Evolutionary conservation across 1,140 invertebrate genomes (phyloP).

Genomic region (Antheraea pernyi): DNA sequence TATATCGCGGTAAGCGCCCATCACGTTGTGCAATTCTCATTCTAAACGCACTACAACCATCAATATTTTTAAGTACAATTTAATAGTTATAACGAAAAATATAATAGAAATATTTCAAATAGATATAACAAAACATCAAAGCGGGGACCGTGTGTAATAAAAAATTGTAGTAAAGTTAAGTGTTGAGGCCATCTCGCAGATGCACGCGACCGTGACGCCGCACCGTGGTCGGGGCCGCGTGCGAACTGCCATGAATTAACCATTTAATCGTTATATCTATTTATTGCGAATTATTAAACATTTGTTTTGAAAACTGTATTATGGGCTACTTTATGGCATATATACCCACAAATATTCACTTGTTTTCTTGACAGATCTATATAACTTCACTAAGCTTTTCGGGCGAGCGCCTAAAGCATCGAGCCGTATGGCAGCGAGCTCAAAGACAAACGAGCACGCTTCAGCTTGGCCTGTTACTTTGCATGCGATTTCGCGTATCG

Average conservation of each 20-base stretch:
- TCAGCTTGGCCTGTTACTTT: too few relatives aligned
- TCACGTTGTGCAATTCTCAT: not conserved
- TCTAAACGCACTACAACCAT: not conserved
- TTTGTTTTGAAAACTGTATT: not conserved
- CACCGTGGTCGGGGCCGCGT: slow-evolving; percentile 18
- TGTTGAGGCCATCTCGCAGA: slow-evolving; percentile 21
- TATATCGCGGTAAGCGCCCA: not conserved
- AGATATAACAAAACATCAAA: not conserved
- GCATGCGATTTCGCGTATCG: too few relatives aligned
- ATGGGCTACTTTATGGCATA: too few relatives aligned
- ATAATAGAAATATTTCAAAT: not conserved
- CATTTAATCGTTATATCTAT: slow-evolving; percentile 15
- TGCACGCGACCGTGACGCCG: slow-evolving; percentile 23
- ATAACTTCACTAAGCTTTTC: too few relatives aligned
- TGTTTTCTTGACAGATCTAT: too few relatives aligned
- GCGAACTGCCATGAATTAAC: slow-evolving; percentile 19
- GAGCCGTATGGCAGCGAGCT: too few relatives aligned
- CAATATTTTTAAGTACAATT: not conserved
- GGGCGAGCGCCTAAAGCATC: too few relatives aligned
- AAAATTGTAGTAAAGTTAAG: slow-evolving; percentile 11
- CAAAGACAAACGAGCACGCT: too few relatives aligned
- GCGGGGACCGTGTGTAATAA: slow-evolving; percentile 7
- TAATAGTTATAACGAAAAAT: not conserved
- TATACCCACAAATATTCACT: too few relatives aligned
- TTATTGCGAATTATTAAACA: slow-evolving; percentile 7